A percentile compares a stretch with the other conserved stretches of the same genome.
These are phyloP conservation scores for Molossus alvarezi DNA, from an alignment of 2,797 vertebrate genomes.

Conservation along the genomic window DNA sequence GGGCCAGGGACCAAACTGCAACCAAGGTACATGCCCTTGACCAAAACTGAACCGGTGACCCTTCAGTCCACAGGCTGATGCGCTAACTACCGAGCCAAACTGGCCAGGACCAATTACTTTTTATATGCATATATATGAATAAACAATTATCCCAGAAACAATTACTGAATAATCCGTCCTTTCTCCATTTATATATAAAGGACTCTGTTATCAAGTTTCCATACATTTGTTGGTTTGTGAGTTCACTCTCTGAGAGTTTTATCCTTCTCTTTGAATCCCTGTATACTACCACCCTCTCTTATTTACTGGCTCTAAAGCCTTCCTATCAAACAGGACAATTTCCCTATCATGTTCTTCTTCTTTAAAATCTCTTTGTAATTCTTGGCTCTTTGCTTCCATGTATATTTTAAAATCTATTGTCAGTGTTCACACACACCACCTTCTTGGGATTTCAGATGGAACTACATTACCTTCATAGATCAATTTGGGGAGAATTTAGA, in stretches of 20 bases:
- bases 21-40: too few relatives aligned
- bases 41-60: too few relatives aligned
- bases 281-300: neutral
- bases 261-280: neutral
- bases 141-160: neutral
- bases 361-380: slow-evolving; percentile 40
- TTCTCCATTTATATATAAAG: neutral
- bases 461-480: neutral
- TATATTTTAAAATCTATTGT: slow-evolving; percentile 31
- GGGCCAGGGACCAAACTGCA: too few relatives aligned
- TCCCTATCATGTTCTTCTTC: neutral
- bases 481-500: neutral
- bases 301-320: neutral
- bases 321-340: neutral
- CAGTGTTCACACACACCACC: neutral
- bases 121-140: neutral
- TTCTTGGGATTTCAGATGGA: slow-evolving; percentile 35
- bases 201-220: neutral
- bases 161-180: neutral
- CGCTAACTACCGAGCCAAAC: too few relatives aligned
- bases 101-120: neutral
- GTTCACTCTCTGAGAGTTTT: neutral
- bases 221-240: neutral
- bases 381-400: neutral
- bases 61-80: too few relatives aligned